phyloP scores from a whole-genome alignment of 2,797 vertebrate species.

The Cephalopachus bancanus region DNA sequence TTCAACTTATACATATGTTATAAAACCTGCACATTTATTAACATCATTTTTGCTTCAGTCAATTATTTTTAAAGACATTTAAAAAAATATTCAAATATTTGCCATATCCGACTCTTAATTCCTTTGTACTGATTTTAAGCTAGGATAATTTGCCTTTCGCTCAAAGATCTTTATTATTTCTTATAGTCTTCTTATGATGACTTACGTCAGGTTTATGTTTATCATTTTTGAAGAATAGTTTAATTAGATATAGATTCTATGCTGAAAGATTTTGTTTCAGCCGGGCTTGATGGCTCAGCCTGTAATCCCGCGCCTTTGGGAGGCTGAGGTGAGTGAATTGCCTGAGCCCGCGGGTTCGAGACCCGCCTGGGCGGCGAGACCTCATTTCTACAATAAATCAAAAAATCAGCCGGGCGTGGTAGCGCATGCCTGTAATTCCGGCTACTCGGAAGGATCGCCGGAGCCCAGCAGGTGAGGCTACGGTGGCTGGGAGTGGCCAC shows the following conservation, averaged over 20 bases:
- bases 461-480: too few species aligned
- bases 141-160: neutral
- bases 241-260: neutral
- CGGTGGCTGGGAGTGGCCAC: too few species aligned
- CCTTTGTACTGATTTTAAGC: neutral
- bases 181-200: neutral
- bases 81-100: neutral
- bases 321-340: too few species aligned
- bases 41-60: neutral
- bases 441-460: too few species aligned
- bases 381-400: too few species aligned
- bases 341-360: too few species aligned
- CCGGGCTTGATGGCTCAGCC: too few species aligned
- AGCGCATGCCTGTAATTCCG: too few species aligned
- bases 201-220: neutral
- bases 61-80: conserved; percentile 44
- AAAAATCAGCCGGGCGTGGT: too few species aligned
- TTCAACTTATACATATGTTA: neutral
- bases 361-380: too few species aligned
- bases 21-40: neutral
- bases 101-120: neutral
- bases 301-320: too few species aligned
- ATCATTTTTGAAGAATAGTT: neutral
- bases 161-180: neutral
- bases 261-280: neutral